Evolutionary conservation across 2,797 vertebrate species (phyloP).

Genomic region (Myotis pilosus): DNA sequence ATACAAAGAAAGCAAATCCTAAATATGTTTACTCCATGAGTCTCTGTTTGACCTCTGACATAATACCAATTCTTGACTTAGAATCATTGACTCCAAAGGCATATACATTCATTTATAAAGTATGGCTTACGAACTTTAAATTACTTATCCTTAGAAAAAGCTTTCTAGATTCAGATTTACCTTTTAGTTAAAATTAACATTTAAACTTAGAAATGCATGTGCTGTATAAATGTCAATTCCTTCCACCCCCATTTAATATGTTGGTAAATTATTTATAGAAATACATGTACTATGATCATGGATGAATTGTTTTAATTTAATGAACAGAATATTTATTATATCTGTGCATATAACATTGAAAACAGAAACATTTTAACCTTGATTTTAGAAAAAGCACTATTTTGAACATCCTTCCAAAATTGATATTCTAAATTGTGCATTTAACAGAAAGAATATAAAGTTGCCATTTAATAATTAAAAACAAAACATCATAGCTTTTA

Average conservation of each 20-base stretch:
- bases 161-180: conserved; percentile 69
- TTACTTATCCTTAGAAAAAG: conserved; percentile 57
- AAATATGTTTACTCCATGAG: conserved; percentile 28
- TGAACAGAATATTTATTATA: conserved; percentile 53
- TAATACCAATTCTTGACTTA: conserved; percentile 62
- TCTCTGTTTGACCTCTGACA: conserved; percentile 62
- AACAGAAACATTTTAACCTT: conserved; percentile 47
- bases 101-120: conserved; percentile 63
- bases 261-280: conserved; percentile 39
- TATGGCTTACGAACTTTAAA: conserved; percentile 54
- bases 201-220: conserved; percentile 11
- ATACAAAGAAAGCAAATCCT: conserved; percentile 53
- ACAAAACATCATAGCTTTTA: conserved; percentile 1
- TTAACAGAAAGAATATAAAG: conserved; percentile 46
- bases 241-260: conserved; percentile 1
- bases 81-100: conserved; percentile 67
- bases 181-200: conserved; percentile 54
- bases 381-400: conserved; percentile 2
- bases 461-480: conserved; percentile 67
- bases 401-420: conserved; percentile 20
- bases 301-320: conserved; percentile 62
- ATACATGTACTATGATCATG: conserved; percentile 49
- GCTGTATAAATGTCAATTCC: neutral
- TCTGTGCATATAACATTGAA: conserved; percentile 47
- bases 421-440: conserved; percentile 32